A percentile compares a stretch with the other conserved stretches of the same genome.
phyloP scores from a whole-genome alignment of 2,113 vertebrate species.

The Platichthys stellatus region DNA sequence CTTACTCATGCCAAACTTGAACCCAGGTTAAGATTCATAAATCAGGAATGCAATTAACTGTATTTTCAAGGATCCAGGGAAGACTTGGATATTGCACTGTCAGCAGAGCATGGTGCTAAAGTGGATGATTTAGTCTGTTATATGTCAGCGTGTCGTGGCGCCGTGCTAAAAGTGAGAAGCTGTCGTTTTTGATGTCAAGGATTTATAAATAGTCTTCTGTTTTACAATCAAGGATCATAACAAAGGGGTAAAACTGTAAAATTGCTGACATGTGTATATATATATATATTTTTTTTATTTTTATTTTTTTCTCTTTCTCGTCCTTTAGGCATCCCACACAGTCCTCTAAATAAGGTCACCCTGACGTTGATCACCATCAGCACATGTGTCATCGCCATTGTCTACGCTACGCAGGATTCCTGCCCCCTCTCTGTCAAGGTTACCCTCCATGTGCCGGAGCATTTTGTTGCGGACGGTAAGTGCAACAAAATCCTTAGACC shows the following conservation, averaged over 20 bases:
- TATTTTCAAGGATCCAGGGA: conserved; percentile 21
- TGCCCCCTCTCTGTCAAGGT: conserved; percentile 97
- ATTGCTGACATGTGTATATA: conserved; percentile 23
- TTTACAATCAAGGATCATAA: conserved; percentile 4
- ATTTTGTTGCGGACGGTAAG: conserved; percentile 99
- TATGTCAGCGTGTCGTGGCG: background rate
- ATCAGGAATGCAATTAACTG: conserved; percentile 43
- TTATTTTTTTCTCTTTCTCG: conserved; percentile 33
- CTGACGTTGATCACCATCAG: conserved; percentile 95
- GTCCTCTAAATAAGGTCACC: conserved; percentile 94
- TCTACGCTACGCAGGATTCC: conserved; percentile 93
- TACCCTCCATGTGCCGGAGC: conserved; percentile 96
- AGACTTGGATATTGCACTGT: background rate
- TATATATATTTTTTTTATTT: too few species aligned
- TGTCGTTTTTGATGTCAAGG: background rate
- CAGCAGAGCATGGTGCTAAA: background rate
- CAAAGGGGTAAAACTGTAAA: conserved; percentile 5
- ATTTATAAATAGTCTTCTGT: conserved; percentile 8
- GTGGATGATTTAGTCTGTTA: conserved; percentile 3
- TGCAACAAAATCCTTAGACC: conserved; percentile 35
- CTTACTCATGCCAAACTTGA: conserved; percentile 24
- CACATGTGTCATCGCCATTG: conserved; percentile 94
- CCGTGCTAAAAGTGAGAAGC: background rate
- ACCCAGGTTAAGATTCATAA: conserved; percentile 26
- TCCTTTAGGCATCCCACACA: conserved; percentile 90